Evolutionary conservation across 2,797 vertebrate genomes (phyloP), one percentile per base, ranked within the genome.

Genomic region (Gobio occitaniae): DNA sequence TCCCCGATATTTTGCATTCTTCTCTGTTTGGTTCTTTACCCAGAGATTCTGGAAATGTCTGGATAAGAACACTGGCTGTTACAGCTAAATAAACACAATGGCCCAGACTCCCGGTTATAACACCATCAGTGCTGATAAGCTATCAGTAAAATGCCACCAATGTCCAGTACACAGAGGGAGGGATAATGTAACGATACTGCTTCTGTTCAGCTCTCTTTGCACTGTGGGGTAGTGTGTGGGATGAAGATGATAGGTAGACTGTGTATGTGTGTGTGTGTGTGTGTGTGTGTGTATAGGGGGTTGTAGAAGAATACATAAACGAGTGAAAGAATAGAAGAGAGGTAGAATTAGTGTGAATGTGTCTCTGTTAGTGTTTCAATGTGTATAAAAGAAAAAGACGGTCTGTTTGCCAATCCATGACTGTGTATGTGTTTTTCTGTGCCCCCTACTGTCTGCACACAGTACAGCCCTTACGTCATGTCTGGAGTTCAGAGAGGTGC

Each of bases 401-500:
- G 19, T 78, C 65, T 84, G 74, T 70, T 52, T 48, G 47, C 32
- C 65, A 38, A 84, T 17, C 63, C 16, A 54, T 48, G 10, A 32
- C 11, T 76, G 61, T 50, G 13, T 79, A 21, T 83, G 56, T 80
- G 76, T 59, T 54, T 84, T 77, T 70, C n/a, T 68, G n/a, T 90
- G 90, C 95, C 95, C 94, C 94, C 95, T 95, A 92, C 93, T 95
- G 95, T 87, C 91, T 84, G 68, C 84, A 84, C 54, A 2, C 19
- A 86, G 93, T 86, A 94, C 89, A 93, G 87, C 93, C 88, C 92
- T 94, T 92, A 95, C 93, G 91, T 95, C 93, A 95, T 93, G 56
- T 82, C 84, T 82, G 65, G 75, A 82, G 80, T 66, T 70, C 32
- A 78, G 86, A 79, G 44, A 84, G n/a, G 54, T 63, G 44, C 78